These are phyloP conservation scores for Dysdera silvatica DNA, from an alignment of 1,140 invertebrate genomes.

Conservation along the genomic window DNA sequence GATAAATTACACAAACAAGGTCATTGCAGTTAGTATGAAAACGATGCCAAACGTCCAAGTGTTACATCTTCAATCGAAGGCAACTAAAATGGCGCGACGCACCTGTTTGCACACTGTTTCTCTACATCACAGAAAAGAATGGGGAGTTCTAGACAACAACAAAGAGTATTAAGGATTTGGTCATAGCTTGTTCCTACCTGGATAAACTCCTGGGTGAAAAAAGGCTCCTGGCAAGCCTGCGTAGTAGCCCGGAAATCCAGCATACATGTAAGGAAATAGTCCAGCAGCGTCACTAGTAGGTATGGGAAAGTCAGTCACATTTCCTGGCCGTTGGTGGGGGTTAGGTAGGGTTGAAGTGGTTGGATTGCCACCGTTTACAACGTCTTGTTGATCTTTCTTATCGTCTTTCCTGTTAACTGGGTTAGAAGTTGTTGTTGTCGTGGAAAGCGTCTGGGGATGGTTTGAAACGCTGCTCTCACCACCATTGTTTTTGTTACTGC, in stretches of 20 bases:
- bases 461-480: neutral
- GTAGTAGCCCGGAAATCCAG: slow-evolving; percentile 42
- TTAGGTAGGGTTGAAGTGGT: neutral
- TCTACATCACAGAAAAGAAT: slow-evolving; percentile 24
- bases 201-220: slow-evolving; percentile 42
- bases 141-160: neutral
- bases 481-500: slow-evolving; percentile 14
- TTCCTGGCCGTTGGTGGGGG: slow-evolving; percentile 8
- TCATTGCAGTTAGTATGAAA: neutral
- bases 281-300: slow-evolving; percentile 37
- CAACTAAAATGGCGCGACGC: neutral
- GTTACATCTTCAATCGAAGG: neutral
- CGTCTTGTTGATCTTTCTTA: slow-evolving; percentile 10
- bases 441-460: neutral
- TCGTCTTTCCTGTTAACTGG: slow-evolving; percentile 7
- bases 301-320: slow-evolving; percentile 26
- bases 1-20: slow-evolving; percentile 29
- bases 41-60: slow-evolving; percentile 9
- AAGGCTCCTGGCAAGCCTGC: slow-evolving; percentile 42
- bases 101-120: slow-evolving; percentile 21
- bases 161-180: slow-evolving; percentile 1
- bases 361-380: slow-evolving; percentile 2
- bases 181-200: slow-evolving; percentile 40
- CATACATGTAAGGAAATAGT: slow-evolving; percentile 47
- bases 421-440: slow-evolving; percentile 6